A percentile compares a stretch with the other conserved stretches of the same genome.
phyloP scores from a whole-genome alignment of 1,140 invertebrate species.

The Nomia melanderi region DNA sequence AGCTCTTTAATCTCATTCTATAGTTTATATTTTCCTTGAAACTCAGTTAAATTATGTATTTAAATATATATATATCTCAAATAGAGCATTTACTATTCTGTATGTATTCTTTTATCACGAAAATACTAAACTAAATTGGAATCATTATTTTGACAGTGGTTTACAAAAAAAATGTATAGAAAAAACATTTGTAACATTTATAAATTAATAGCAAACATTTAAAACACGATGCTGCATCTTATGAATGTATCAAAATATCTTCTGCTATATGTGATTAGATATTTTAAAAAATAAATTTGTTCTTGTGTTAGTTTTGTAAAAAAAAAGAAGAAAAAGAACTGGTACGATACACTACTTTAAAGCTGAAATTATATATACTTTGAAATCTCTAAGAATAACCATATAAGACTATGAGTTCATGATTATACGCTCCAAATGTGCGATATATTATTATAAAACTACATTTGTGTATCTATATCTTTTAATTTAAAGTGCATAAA shows the following conservation, averaged over 20 bases:
- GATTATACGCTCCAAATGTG: slow-evolving; percentile 57
- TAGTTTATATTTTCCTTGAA: slow-evolving; percentile 61
- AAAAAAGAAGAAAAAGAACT: slow-evolving; percentile 31
- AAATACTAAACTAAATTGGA: slow-evolving; percentile 41
- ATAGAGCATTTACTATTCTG: slow-evolving; percentile 30
- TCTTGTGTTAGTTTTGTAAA: slow-evolving; percentile 32
- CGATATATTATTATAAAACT: slow-evolving; percentile 63
- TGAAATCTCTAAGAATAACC: slow-evolving; percentile 47
- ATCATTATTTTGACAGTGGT: slow-evolving; percentile 21
- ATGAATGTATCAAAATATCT: slow-evolving; percentile 63
- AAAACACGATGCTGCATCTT: slow-evolving; percentile 41
- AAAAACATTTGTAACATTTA: slow-evolving; percentile 48
- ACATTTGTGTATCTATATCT: slow-evolving; percentile 48
- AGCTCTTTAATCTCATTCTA: slow-evolving; percentile 52
- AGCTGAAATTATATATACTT: slow-evolving; percentile 54
- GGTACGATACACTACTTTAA: slow-evolving; percentile 48
- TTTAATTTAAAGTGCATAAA: slow-evolving; percentile 66
- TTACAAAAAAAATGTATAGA: slow-evolving; percentile 55
- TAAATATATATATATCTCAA: slow-evolving; percentile 48
- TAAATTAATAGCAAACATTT: slow-evolving; percentile 63
- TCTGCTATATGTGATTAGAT: slow-evolving; percentile 38
- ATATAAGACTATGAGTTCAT: slow-evolving; percentile 53
- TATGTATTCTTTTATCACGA: slow-evolving; percentile 15
- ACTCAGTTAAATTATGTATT: slow-evolving; percentile 62
- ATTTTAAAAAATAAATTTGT: slow-evolving; percentile 49